Base-by-base conservation (phyloP, 1,140 invertebrate genomes). In the Myzus persicae region DNA sequence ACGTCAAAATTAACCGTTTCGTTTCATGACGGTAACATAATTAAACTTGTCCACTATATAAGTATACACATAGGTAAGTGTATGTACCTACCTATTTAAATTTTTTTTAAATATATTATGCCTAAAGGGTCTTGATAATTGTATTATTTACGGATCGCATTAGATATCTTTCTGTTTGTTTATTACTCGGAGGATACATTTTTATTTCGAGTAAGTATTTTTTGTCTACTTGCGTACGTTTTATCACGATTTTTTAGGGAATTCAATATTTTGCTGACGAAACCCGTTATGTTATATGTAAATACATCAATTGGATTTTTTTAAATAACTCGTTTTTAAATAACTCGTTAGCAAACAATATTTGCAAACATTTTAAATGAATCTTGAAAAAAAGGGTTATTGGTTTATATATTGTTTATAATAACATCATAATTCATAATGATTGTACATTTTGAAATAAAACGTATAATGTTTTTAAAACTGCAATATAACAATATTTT, bases 301-400 rank as follows among this genome's bases (percentile, higher is more conserved):
- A 40, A 89, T 89, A 89, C 48, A 51, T 51, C 48, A 51, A 88
- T 26, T 54, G 36, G n/a, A 22, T 46, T 46, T 42, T n/a, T 88
- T 89, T 89, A 36, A 89, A 89, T 89, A 89, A 48, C 87, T 51
- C 46, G 87, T 89, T 51, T 88, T 89, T 89, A 36, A 89, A 89
- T 89, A 89, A 48, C 87, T 51, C 46, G 87, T 89, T 51, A 89
- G 22, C 36, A 51, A 89, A 38, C n/a, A n/a, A n/a, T 54, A 36
- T 54, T 89, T 54, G 2, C 46, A 54, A 54, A 54, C 36, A 18
- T 26, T 54, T 89, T 54, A 54, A 40, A 40, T 40, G 8, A 54
- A 51, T 38, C 20, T 89, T 51, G 87, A 89, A 89, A 38, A 36
- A 38, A 18, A 36, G 7, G 36, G 9, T 89, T 48, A 48, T 88